Evolutionary conservation across 30 jellyfish, hydroid and myxozoan genomes (phyloP).

Genomic region (Sanderia malayensis): DNA sequence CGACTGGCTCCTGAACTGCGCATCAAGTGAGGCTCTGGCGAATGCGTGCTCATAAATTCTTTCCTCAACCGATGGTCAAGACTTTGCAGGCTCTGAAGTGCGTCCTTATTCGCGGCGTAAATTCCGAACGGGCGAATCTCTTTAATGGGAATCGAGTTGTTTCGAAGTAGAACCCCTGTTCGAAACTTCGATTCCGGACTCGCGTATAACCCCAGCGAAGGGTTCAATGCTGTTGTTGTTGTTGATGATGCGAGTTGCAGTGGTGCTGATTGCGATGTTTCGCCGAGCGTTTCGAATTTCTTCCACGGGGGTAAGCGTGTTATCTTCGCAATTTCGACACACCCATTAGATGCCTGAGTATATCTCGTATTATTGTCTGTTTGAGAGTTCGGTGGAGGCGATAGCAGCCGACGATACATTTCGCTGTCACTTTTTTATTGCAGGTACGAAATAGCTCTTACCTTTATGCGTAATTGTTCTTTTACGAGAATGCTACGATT

Average conservation of each 20-base stretch:
- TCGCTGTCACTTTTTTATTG: too few relatives aligned
- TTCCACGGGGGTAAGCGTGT: conserved; percentile 59
- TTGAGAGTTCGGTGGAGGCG: background rate
- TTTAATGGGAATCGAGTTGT: conserved; percentile 62
- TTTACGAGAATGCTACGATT: too few relatives aligned
- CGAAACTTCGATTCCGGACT: conserved; percentile 36
- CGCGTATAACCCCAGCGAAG: conserved; percentile 49
- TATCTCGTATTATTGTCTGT: background rate
- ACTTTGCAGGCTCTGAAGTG: conserved; percentile 68
- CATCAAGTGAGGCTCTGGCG: conserved; percentile 5
- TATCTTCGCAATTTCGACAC: conserved; percentile 21
- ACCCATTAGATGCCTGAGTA: background rate
- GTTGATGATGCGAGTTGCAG: too few relatives aligned
- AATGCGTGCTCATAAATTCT: conserved; percentile 24
- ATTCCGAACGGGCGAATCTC: conserved; percentile 67
- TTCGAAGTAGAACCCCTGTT: conserved; percentile 78
- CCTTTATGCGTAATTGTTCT: too few relatives aligned
- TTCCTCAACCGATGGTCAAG: conserved; percentile 61
- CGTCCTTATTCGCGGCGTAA: conserved; percentile 66
- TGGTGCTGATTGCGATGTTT: conserved; percentile 18
- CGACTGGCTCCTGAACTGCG: background rate
- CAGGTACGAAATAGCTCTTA: too few relatives aligned
- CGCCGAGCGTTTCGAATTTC: conserved; percentile 54
- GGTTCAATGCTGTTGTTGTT: too few relatives aligned
- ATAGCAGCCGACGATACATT: background rate